These are phyloP conservation scores for Zaprionus vittiger DNA, from an alignment of 1,140 invertebrate genomes.

Conservation along the genomic window DNA sequence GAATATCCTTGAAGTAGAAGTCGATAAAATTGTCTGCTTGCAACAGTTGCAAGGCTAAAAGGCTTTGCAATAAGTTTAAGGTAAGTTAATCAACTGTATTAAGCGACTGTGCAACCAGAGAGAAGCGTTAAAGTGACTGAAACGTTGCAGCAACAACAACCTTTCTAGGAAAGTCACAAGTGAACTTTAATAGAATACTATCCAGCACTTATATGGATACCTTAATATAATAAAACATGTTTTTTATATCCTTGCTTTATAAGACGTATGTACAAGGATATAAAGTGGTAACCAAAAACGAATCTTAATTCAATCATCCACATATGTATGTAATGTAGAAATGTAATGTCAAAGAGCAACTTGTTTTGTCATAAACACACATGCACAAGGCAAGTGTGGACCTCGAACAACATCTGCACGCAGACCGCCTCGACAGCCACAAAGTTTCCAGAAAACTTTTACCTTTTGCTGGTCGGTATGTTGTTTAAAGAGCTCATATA, in stretches of 20 bases:
- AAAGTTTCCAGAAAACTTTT: conserved; percentile 69
- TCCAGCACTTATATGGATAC: no score
- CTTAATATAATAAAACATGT: no score
- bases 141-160: conserved; percentile 9
- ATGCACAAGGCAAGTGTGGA: conserved; percentile 5
- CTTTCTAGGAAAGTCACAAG: not conserved
- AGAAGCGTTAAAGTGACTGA: conserved; percentile 26
- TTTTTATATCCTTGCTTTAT: no score
- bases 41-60: conserved; percentile 26
- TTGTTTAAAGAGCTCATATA: conserved; percentile 67
- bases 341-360: not conserved
- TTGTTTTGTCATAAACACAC: not conserved
- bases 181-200: no score
- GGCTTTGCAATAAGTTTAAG: conserved; percentile 28
- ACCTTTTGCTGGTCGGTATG: conserved; percentile 57
- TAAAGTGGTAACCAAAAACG: no score
- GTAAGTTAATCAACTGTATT: conserved; percentile 38
- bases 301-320: not conserved
- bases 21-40: conserved; percentile 16
- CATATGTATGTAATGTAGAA: not conserved
- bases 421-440: conserved; percentile 37
- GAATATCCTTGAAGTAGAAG: not conserved
- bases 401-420: conserved; percentile 4
- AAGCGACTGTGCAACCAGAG: conserved; percentile 26
- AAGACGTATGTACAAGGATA: no score